These are phyloP conservation scores for Chloroceryle amazona DNA, from an alignment of 2,797 vertebrate genomes.

Conservation along the genomic window DNA sequence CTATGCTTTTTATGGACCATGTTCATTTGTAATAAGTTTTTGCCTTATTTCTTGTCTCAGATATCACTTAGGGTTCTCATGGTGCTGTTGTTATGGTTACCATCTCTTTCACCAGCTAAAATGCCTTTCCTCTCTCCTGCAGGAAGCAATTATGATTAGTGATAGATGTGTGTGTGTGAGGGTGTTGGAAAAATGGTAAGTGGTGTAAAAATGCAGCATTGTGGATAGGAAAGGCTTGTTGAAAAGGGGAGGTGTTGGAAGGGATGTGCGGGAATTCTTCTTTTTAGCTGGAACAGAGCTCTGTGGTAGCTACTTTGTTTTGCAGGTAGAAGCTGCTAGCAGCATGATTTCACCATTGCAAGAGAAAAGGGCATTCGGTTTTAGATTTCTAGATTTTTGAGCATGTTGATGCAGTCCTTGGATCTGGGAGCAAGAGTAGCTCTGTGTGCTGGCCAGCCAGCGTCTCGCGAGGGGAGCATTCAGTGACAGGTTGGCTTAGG, in stretches of 20 bases:
- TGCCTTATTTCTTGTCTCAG: neutral
- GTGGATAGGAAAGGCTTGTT: neutral
- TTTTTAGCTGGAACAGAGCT: neutral
- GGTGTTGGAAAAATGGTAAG: neutral
- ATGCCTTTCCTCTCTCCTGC: conserved; percentile 6
- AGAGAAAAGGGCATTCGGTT: neutral
- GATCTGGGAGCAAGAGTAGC: neutral
- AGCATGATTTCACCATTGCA: neutral
- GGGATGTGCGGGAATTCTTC: neutral
- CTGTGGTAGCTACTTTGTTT: neutral
- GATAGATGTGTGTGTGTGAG: neutral
- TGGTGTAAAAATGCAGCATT: neutral
- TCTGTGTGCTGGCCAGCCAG: rapidly evolving
- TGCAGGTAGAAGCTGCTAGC: neutral
- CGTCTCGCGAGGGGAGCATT: neutral
- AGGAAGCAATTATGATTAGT: conserved; percentile 1
- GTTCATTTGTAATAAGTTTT: neutral
- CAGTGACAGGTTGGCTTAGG: neutral
- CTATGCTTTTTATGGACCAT: neutral
- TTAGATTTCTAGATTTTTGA: neutral
- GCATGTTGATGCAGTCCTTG: too few relatives aligned
- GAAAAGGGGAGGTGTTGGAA: neutral
- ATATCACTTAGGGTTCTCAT: conserved; percentile 13
- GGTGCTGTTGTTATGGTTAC: conserved; percentile 63
- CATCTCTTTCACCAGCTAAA: neutral